A percentile compares a stretch with the other conserved stretches of the same genome.
phyloP scores from a whole-genome alignment of 2,888 invertebrate genomes.

The Stenoptilia bipunctidactyla region DNA sequence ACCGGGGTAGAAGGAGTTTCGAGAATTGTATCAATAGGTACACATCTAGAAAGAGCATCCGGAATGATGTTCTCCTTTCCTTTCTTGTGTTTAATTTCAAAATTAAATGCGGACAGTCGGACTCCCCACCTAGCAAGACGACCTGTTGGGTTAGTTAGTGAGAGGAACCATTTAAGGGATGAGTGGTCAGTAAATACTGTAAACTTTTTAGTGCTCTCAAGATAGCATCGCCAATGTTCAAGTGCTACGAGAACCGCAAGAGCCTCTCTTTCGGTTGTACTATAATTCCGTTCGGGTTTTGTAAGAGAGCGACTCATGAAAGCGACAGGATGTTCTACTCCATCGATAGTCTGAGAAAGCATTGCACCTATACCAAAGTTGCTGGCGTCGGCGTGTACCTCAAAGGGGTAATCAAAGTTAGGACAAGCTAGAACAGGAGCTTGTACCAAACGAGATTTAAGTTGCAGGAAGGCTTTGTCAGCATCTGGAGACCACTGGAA shows the following conservation, averaged over 20 bases:
- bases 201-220: constrained; percentile 1
- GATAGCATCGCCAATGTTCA: constrained; percentile 3
- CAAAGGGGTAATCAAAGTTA: constrained; percentile 2
- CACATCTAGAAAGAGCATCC: too few relatives aligned
- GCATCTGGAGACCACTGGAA: constrained; percentile 6
- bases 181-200: too few relatives aligned
- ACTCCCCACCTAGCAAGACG: constrained; percentile 9
- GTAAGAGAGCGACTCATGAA: constrained; percentile 1
- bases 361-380: not conserved
- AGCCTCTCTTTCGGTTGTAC: constrained; percentile 2
- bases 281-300: constrained; percentile 1
- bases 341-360: not conserved
- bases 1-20: too few relatives aligned
- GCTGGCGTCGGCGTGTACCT: constrained; percentile 6
- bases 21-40: too few relatives aligned
- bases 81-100: constrained; percentile 7
- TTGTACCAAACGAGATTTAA: not conserved
- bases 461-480: not conserved
- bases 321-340: not conserved
- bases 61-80: too few relatives aligned
- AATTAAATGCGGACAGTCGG: constrained; percentile 6
- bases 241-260: constrained; percentile 1
- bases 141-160: constrained; percentile 7
- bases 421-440: constrained; percentile 8
- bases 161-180: constrained; percentile 5